Evolutionary conservation across 1,140 invertebrate species (phyloP), one percentile per base, ranked within the genome.

Genomic region (Leucophenga varia): DNA sequence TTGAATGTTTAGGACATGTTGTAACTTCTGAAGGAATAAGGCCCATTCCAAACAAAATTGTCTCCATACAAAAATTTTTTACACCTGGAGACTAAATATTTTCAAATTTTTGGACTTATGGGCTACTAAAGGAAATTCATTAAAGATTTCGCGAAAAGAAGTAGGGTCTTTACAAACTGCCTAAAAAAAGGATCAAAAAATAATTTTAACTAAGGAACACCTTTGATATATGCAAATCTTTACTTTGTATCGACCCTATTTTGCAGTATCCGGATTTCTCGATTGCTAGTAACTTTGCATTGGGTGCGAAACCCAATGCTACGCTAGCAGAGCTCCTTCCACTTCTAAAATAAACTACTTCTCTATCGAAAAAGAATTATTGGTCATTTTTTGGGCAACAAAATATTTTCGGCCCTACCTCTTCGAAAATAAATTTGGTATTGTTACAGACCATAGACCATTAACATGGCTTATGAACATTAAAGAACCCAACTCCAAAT

Each of bases 1-100:
- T 78, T n/a, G 39, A 57, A n/a, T 78, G 78, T 56, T 51, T 80
- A 31, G 78, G 79, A 7, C 77, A 78, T 54, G 47, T 76, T 2
- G 64, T 80, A 14, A 55, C 61, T 10, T 49, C 52, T n/a, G 40
- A 77, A 35, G 76, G 77, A 25, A 64, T 79, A 10, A 52, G 53
- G 34, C 72, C 75, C 10, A 65, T 76, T 50, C 70, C 67, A n/a
- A 41, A 54, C 1, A 80, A 79, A 63, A 57, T 78, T 5, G 19
- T 61, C 34, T 59, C 55, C 1, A 52, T 80, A 5, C 49, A 54
- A 43, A 54, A 75, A 9, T 77, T 67, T 45, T 63, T 67, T 9
- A 21, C 49, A 10, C 76, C 77, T 6, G 72, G 57, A 47, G 14
- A 7, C 14, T 8, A 37, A 13, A 13, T n/a, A n/a, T n/a, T n/a